These are phyloP conservation scores for Dolichallabes microphthalmus DNA, from an alignment of 2,113 vertebrate species.

Conservation along the genomic window DNA sequence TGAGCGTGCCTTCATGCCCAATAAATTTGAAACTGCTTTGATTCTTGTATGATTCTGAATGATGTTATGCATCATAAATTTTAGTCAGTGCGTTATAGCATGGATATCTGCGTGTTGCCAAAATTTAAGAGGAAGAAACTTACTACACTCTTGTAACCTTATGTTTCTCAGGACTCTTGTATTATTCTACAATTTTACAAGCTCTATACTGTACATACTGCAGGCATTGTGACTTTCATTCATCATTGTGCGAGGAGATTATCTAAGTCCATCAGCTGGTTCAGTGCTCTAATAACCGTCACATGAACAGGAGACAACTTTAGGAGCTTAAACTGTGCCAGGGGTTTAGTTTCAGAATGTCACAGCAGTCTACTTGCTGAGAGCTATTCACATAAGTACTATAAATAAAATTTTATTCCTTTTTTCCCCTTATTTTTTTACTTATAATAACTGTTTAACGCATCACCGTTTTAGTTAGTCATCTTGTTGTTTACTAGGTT, in stretches of 20 bases:
- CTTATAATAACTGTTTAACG: neutral
- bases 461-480: neutral
- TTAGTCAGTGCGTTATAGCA: neutral
- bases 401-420: slow-evolving; percentile 31
- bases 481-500: slow-evolving; percentile 14
- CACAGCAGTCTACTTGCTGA: slow-evolving; percentile 44
- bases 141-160: neutral
- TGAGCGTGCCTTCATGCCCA: neutral
- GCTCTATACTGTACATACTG: neutral
- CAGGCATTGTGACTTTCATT: slow-evolving; percentile 50
- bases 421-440: neutral
- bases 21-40: neutral
- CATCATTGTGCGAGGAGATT: slow-evolving; percentile 33
- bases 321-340: slow-evolving; percentile 63
- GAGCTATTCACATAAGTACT: neutral
- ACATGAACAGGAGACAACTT: slow-evolving; percentile 69
- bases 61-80: neutral
- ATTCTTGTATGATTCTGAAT: neutral
- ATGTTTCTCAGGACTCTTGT: slow-evolving; percentile 27
- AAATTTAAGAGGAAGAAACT: neutral
- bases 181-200: neutral
- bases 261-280: slow-evolving; percentile 59
- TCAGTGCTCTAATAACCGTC: slow-evolving; percentile 60
- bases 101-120: neutral
- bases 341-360: slow-evolving; percentile 61